Evolutionary conservation across 2,113 vertebrate species (phyloP), one percentile per base, ranked within the genome.

Genomic region (Neotoma lepida): DNA sequence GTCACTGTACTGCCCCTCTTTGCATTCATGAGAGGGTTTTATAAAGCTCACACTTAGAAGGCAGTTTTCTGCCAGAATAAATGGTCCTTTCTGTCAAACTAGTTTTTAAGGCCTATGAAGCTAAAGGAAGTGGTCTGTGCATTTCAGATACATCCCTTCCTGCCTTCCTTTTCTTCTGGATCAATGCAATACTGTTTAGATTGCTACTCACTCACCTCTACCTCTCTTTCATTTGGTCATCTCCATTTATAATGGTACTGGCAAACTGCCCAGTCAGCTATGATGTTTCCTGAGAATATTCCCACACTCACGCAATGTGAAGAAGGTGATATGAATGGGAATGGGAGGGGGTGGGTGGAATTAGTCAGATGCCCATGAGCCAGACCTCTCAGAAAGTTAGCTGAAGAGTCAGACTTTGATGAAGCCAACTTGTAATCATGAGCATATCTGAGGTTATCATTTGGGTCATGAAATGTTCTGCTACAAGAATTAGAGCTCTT

Each of bases 21-120:
- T 97, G 70, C 39, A 80, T 41, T 89, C 73, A 89, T 89, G 39
- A 93, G 91, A 89, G 51, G 63, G 35, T 39, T 96, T 87, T 87
- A 20, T 81, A 91, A 87, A 88, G 49, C 6, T 76, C 64, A 35
- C 10, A 3, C 86, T 94, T 86, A 22, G 82, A 95, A 97, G 78
- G 63, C 24, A 51, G 58, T 89, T 88, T 94, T 76, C 84, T 88
- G n/a, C 73, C 39, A 46, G 74, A 96, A 78, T 76, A 86, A 92
- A 74, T 39, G 73, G 71, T 77, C 9, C 1, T 85, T 91, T 86
- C 70, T 94, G 84, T 85, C 70, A 89, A 90, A 94, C 54, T 91
- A 39, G 10, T 7, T 95, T 96, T 89, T 73, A 92, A 68, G 61
- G 13, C 9, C 56, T 39, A 51, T 30, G 44, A 96, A 94, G 73